These are phyloP conservation scores for Lochmaea capreae DNA, from an alignment of 2,888 invertebrate genomes.

Conservation along the genomic window DNA sequence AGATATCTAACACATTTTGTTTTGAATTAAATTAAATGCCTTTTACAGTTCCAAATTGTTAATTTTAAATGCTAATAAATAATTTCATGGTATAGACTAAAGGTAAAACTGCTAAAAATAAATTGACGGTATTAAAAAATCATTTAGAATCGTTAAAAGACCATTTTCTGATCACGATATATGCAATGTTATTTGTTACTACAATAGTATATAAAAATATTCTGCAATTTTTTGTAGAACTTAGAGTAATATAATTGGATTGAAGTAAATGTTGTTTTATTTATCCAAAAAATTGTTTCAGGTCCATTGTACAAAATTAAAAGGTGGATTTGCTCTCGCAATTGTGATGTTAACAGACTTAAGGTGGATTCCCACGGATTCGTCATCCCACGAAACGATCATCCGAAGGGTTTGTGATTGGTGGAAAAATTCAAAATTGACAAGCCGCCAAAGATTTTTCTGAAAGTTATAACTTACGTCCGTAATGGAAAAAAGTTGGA, in stretches of 20 bases:
- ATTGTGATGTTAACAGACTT: too few relatives aligned
- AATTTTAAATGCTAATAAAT: not conserved
- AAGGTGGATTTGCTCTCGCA: too few relatives aligned
- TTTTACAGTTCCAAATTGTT: not conserved
- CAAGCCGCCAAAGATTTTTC: too few relatives aligned
- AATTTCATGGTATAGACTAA: not conserved
- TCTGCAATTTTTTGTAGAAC: conserved; percentile 58
- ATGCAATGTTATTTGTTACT: conserved; percentile 30
- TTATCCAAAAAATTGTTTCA: not conserved
- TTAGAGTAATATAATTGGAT: conserved; percentile 58
- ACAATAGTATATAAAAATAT: conserved; percentile 31
- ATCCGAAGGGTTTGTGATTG: too few relatives aligned
- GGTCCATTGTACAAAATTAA: too few relatives aligned
- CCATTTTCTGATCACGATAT: conserved; percentile 27
- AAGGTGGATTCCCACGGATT: too few relatives aligned
- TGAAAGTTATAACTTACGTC: too few relatives aligned
- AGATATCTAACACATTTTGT: too few relatives aligned
- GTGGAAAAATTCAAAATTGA: too few relatives aligned
- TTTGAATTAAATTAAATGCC: not conserved
- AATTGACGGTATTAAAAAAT: not conserved
- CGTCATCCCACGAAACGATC: too few relatives aligned
- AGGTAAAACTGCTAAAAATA: not conserved
- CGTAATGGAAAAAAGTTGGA: too few relatives aligned
- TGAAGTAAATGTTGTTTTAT: conserved; percentile 31
- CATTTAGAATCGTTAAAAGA: not conserved